Base-by-base conservation (phyloP, 2,888 invertebrate genomes). In the Ormyrus thymus region DNA sequence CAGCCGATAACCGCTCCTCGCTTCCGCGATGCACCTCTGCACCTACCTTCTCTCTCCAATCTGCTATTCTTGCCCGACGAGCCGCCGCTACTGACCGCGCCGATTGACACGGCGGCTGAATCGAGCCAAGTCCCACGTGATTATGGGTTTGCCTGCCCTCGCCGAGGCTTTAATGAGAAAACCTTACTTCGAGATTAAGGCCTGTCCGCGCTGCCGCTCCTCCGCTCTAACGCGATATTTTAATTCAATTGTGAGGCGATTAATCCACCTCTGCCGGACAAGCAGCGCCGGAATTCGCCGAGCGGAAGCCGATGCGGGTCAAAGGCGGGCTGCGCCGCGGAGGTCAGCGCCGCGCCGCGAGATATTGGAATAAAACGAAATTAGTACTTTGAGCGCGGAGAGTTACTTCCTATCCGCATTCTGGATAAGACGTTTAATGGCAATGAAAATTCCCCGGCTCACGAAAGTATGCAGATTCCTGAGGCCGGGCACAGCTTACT, bases 1-100 rank as follows among this genome's bases (percentile, higher is more conserved):
- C 46, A 48, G 43, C 4, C 74, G 65, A 56, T 66, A 66, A 68
- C 55, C 65, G 65, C 56, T 70, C 58, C 51, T 56, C 65, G 65
- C 66, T 65, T 72, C 58, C 59, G 61, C 66, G 72, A 58, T 77
- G 59, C 48, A 2, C 7, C 5, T 29, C 29, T 51, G 10, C 29
- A 29, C 15, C 66, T n/a, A 10, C 10, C 1, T 15, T n/a, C 46
- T 13, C 29, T 29, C 13, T n/a, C 56, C 70, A 8, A 48, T 50
- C 29, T 55, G 45, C 43, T 56, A 3, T 7, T 11, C 13, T 13
- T 58, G 58, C 69, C 29, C 29, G 29, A 29, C 29, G 29, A 29
- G 13, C 9, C 3, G 50, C 7, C 8, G 13, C 65, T 50, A 50
- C 43, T 15, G 15, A 45, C 43, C 58, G 6, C 58, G 58, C 29